phyloP scores from a whole-genome alignment of 30 jellyfish, hydroid and myxozoan species.

The Morbakka virulenta region DNA sequence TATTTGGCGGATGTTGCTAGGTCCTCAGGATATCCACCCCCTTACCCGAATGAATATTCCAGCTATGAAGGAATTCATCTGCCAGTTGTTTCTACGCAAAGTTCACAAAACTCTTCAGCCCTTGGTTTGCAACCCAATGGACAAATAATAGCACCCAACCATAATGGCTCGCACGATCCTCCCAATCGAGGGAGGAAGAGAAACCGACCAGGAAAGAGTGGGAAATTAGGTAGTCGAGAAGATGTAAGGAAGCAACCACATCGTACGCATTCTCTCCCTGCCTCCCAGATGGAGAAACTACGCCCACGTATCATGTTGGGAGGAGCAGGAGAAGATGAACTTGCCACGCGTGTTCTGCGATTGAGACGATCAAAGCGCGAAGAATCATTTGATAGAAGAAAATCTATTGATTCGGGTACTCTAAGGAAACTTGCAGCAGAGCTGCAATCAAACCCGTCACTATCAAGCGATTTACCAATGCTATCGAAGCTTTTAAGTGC shows the following conservation, averaged over 20 bases:
- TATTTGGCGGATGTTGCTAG: too few species aligned
- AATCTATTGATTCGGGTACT: conserved; percentile 97
- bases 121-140: not conserved
- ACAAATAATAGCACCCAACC: not conserved
- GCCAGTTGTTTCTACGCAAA: not conserved
- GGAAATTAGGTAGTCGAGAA: not conserved
- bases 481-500: conserved; percentile 79
- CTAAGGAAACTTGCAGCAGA: conserved; percentile 84
- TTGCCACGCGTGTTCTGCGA: not conserved
- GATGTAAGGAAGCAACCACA: conserved; percentile 46
- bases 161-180: not conserved
- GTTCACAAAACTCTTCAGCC: not conserved
- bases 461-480: conserved; percentile 86
- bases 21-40: too few species aligned
- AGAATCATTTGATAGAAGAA: conserved; percentile 75
- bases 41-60: too few species aligned
- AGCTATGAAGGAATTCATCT: not conserved
- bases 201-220: not conserved
- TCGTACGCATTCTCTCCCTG: conserved; percentile 67
- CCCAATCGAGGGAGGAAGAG: not conserved
- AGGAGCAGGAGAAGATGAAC: not conserved
- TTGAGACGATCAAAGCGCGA: not conserved
- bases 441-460: conserved; percentile 81
- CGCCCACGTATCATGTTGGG: not conserved
- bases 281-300: conserved; percentile 1